Evolutionary conservation across 1,140 invertebrate genomes (phyloP).

Genomic region (Eueides isabella): DNA sequence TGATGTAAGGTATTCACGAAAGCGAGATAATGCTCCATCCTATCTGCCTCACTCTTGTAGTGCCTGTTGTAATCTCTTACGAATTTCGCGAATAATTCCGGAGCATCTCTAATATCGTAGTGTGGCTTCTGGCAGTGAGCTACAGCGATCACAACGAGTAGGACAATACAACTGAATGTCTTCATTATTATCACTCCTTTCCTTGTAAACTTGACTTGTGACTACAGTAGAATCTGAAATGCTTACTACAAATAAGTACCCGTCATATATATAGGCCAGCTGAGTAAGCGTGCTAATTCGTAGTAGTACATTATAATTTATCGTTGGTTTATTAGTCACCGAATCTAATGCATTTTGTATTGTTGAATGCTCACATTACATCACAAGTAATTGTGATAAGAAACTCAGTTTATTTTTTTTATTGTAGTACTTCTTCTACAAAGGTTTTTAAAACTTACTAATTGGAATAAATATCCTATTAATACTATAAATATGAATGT

Average conservation of each 20-base stretch:
- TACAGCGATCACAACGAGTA: neutral
- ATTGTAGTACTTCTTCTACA: no score
- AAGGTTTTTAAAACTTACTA: no score
- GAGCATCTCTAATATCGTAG: constrained; percentile 55
- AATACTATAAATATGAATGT: no score
- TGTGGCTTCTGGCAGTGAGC: constrained; percentile 34
- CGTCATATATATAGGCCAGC: neutral
- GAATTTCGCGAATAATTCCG: constrained; percentile 53
- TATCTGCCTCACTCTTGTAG: constrained; percentile 58
- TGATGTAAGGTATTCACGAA: constrained; percentile 49
- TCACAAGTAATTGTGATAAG: no score
- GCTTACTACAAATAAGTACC: neutral
- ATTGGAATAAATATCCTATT: no score
- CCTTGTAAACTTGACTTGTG: neutral
- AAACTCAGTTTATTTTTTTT: no score
- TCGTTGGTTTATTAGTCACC: no score
- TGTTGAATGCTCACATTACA: no score
- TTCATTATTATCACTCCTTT: neutral
- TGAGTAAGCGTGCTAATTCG: neutral
- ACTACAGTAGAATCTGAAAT: neutral
- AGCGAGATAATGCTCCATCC: constrained; percentile 45
- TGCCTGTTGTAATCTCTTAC: constrained; percentile 49
- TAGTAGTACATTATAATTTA: no score
- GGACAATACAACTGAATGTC: neutral
- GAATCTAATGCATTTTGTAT: no score